Evolutionary conservation across 2,113 vertebrate genomes (phyloP), one percentile per base, ranked within the genome.

Genomic region (Alexandromys fortis): DNA sequence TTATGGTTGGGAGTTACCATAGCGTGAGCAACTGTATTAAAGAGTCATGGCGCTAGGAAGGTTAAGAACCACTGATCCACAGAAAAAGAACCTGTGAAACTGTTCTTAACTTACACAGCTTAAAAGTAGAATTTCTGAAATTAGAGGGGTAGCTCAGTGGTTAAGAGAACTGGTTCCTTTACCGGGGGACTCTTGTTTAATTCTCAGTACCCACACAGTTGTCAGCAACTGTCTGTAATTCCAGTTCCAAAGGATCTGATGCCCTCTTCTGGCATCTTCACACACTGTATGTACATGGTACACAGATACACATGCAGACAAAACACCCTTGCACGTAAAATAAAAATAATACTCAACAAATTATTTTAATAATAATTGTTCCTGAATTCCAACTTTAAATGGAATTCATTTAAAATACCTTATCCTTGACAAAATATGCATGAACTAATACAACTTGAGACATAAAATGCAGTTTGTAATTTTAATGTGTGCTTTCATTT

Each of bases 301-400:
- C 49, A 81, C 49, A 81, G 78, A 55, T 13, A n/a, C 6, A 49
- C 45, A n/a, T 21, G 63, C 19, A 14, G 17, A 83, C 12, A 42
- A 42, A 63, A 17, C 22, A 83, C 24, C 5, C 24, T 10, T 83
- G 28, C 1, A 58, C 2, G 0, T 81, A 81, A 35, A 81, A 52
- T 79, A 81, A 55, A n/a, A 58, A 55, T 82, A n/a, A 82, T 38
- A 38, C 17, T 82, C 35, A 58, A 81, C n/a, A 58, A 58, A 81
- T 45, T 47, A 79, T 35, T 49, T 52, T 35, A 35, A 95, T 58
- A 97, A 97, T 97, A 55, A 73, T 72, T 90, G 97, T 86, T 97
- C 61, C n/a, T 35, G 97, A 97, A 98, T 98, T 98, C 91, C 97
- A 97, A 79, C 0, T 24, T 87, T 90, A 94, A 97, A 97, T 96